These are phyloP conservation scores for Rhagonycha lutea DNA, from an alignment of 2,888 invertebrate genomes.

Conservation along the genomic window DNA sequence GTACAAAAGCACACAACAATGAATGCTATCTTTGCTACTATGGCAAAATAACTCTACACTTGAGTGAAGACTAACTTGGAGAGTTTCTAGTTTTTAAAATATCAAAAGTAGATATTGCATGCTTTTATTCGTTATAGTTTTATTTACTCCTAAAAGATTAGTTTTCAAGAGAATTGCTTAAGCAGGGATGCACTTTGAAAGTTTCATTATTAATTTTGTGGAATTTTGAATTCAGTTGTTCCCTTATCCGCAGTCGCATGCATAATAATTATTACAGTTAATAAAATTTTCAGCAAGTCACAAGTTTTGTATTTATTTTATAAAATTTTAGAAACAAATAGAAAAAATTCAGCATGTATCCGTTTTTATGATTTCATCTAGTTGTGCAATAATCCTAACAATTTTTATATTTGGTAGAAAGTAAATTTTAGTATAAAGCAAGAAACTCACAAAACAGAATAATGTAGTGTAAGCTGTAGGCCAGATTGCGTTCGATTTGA, in stretches of 20 bases:
- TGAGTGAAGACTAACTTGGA: not conserved
- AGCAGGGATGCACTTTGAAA: not conserved
- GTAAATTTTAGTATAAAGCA: not conserved
- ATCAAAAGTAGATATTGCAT: not conserved
- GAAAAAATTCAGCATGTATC: not conserved
- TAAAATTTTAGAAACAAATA: not conserved
- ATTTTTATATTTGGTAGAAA: not conserved
- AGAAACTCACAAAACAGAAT: not conserved
- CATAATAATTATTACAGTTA: not conserved
- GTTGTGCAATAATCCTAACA: not conserved
- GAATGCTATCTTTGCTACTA: not conserved
- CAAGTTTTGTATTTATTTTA: too few species aligned
- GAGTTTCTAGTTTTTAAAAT: not conserved
- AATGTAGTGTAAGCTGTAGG: constrained; percentile 15
- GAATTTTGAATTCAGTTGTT: not conserved
- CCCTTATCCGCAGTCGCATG: not conserved
- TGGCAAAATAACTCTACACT: not conserved
- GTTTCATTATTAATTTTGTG: not conserved
- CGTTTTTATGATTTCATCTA: not conserved
- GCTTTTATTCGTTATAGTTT: not conserved
- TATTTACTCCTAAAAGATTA: not conserved
- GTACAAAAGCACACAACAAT: not conserved
- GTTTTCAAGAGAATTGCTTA: not conserved
- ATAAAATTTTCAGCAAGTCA: not conserved
- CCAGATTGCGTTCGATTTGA: constrained; percentile 1